Conservation (phyloP, 2,888 invertebrate genomes). For the Lithophane semibrunnea region DNA sequence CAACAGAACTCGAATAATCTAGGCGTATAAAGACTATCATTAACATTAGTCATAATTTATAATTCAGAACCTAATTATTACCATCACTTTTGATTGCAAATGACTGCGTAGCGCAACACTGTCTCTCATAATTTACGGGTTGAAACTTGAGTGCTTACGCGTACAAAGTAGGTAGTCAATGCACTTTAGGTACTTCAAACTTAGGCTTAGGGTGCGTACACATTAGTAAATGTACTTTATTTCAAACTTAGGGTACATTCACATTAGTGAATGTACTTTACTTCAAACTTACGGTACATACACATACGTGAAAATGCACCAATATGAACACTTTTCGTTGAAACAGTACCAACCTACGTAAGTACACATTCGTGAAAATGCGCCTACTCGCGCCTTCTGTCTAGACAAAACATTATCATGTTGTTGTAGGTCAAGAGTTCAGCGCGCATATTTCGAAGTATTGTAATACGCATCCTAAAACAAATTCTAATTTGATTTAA, state of each 20-base stretch:
- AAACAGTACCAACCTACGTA: conserved; percentile 14
- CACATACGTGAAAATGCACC: conserved; percentile 36
- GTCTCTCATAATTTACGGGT: neutral
- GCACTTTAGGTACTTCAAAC: conserved; percentile 16
- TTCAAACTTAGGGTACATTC: neutral
- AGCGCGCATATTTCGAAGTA: conserved; percentile 32
- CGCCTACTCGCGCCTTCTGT: conserved; percentile 9
- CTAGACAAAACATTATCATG: conserved; percentile 35
- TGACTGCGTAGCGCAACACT: conserved; percentile 8
- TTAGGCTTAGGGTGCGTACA: conserved; percentile 1
- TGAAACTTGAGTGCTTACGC: neutral
- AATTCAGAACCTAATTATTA: conserved; percentile 35
- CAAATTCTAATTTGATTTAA: conserved; percentile 24
- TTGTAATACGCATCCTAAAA: conserved; percentile 22
- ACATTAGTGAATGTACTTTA: conserved; percentile 6
- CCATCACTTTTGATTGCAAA: conserved; percentile 36
- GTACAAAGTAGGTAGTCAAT: conserved; percentile 2
- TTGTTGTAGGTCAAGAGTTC: conserved; percentile 28
- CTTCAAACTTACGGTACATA: conserved; percentile 22
- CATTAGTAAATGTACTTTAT: conserved; percentile 18
- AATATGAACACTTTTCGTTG: conserved; percentile 36
- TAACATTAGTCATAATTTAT: conserved; percentile 45
- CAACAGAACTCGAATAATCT: conserved; percentile 28
- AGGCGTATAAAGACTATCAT: conserved; percentile 28
- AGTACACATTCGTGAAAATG: conserved; percentile 11